Evolutionary conservation across 2,113 vertebrate species (phyloP).

Genomic region (Grammomys surdaster): DNA sequence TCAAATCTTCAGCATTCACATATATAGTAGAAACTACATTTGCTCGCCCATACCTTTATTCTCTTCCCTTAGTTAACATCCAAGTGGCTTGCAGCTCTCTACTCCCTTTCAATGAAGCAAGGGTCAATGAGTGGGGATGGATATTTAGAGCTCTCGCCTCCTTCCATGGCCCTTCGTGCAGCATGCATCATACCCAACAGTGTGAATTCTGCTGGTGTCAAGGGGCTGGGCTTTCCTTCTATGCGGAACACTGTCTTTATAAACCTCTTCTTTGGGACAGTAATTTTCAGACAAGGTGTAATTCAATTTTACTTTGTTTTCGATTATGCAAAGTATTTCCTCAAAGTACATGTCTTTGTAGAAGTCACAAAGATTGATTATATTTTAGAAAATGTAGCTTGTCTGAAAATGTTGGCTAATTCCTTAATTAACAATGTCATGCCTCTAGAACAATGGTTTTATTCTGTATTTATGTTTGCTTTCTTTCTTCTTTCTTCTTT

Average conservation of each 20-base stretch:
- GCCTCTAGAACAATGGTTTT: not conserved
- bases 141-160: too few relatives aligned
- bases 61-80: not conserved
- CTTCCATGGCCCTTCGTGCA: not conserved
- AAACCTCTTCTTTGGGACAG: not conserved
- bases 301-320: not conserved
- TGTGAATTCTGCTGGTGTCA: too few relatives aligned
- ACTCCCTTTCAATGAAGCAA: not conserved
- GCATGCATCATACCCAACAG: accelerated
- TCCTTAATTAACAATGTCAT: not conserved
- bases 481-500: not conserved
- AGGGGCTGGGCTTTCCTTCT: not conserved
- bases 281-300: not conserved
- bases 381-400: not conserved
- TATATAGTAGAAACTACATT: not conserved
- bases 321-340: not conserved
- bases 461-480: not conserved
- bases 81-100: not conserved
- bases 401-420: constrained; percentile 17
- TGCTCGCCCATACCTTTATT: not conserved
- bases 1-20: not conserved
- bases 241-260: not conserved
- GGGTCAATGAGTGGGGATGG: not conserved
- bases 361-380: not conserved
- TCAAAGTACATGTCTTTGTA: not conserved